phyloP scores from a whole-genome alignment of 2,113 vertebrate species.

The Tupaia chinensis region DNA sequence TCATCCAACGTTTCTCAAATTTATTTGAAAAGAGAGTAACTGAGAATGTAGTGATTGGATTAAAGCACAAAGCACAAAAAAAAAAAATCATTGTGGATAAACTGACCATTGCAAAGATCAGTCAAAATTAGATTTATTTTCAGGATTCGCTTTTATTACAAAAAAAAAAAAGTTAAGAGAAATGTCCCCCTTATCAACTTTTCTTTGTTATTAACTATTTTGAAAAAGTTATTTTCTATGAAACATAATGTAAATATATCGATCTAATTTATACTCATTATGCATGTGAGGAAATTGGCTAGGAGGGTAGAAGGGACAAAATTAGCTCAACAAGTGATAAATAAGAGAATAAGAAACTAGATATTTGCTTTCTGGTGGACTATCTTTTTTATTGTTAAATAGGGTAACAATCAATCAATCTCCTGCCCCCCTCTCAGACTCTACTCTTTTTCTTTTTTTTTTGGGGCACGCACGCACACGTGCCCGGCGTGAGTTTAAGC shows the following conservation, averaged over 20 bases:
- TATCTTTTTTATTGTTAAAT: neutral
- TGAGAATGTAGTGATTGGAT: neutral
- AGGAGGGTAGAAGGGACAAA: neutral
- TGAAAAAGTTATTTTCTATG: neutral
- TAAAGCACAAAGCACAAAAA: neutral
- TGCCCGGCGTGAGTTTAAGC: too few species aligned
- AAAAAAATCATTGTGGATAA: neutral
- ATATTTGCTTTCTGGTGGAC: neutral
- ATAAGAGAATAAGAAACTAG: neutral
- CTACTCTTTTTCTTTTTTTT: too few species aligned
- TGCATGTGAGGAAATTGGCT: neutral
- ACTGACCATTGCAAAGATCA: neutral
- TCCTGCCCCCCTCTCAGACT: neutral
- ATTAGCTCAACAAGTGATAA: neutral
- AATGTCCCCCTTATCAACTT: neutral
- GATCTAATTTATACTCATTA: neutral
- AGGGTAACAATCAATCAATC: neutral
- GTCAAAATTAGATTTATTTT: constrained; percentile 27
- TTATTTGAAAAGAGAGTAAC: neutral
- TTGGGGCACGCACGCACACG: too few species aligned
- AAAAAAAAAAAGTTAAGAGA: constrained; percentile 21
- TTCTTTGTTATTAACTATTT: neutral
- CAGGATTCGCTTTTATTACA: constrained; percentile 4
- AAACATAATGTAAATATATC: neutral
- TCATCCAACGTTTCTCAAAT: neutral